These are phyloP conservation scores for Stylophora pistillata DNA, from an alignment of 64 coral and sea anemone species.

Conservation along the genomic window DNA sequence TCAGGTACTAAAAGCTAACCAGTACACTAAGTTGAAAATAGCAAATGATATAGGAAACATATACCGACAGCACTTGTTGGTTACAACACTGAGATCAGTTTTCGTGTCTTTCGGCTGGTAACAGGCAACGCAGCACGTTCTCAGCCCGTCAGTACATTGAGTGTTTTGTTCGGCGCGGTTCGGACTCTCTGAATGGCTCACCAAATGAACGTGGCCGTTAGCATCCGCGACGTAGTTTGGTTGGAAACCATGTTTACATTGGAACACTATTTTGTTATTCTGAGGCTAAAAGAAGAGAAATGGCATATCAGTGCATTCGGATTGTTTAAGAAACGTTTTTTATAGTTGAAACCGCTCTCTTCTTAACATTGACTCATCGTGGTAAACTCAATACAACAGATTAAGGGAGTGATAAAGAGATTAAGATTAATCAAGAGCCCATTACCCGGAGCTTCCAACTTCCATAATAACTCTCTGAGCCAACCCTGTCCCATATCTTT, in stretches of 20 bases:
- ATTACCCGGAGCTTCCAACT: too few species aligned
- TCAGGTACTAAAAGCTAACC: constrained; percentile 55
- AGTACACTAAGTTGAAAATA: constrained; percentile 77
- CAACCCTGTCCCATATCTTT: too few species aligned
- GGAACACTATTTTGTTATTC: constrained; percentile 45
- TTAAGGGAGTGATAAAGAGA: too few species aligned
- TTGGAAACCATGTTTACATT: constrained; percentile 71
- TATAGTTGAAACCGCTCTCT: too few species aligned
- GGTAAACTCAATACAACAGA: too few species aligned
- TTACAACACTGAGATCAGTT: constrained; percentile 37
- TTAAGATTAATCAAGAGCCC: too few species aligned
- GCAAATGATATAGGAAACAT: constrained; percentile 65
- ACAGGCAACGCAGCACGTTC: constrained; percentile 42
- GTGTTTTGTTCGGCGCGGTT: constrained; percentile 21
- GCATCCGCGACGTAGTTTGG: constrained; percentile 58
- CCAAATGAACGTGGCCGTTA: constrained; percentile 51
- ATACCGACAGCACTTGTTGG: constrained; percentile 77
- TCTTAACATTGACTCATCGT: too few species aligned
- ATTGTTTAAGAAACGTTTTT: neutral
- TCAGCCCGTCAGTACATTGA: neutral
- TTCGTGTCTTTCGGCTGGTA: constrained; percentile 2
- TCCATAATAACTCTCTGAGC: too few species aligned
- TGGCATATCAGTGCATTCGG: neutral
- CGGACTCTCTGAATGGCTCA: constrained; percentile 18
- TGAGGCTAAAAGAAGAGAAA: neutral